Base-by-base conservation (phyloP, 2,888 invertebrate species). In the Pinctada fucata region DNA sequence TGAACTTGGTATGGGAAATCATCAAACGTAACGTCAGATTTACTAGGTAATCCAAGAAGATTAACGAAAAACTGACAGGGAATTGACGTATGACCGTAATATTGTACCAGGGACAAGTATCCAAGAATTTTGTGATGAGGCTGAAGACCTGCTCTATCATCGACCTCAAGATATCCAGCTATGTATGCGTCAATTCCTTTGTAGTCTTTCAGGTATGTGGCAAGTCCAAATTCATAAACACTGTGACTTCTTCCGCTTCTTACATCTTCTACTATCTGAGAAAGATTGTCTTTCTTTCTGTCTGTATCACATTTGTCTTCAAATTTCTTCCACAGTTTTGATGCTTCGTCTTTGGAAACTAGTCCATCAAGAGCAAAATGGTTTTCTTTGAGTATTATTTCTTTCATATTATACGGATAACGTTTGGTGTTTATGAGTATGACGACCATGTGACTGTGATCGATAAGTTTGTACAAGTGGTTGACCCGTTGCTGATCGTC, bases 401-500 rank as follows among this genome's bases (percentile, higher is more conserved):
- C 72, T 3, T 83, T 79, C 63, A 76, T 78, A 3, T 75, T 52
- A 64, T 86, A 84, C 47, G 84, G 84, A 64, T 82, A 84, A 0
- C 85, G 84, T 58, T 85, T 84, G n/a, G 84, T 45, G 45, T 84
- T 70, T 1, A 82, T 70, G 31, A 66, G 71, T 0, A 87, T 13
- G 5, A 85, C 75, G 2, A 87, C 73, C 0, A 81, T 52, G 31
- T 75, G 76, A 2, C 58, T 70, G 10, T 78, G 71, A 58, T 77
- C 66, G 8, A 82, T 47, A 45, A 72, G 49, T n/a, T 63, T 81
- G 2, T 47, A 8, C 45, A 87, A 51, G 45, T 79, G 69, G 2
- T 81, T 75, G 0, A 86, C 77, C 6, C 80, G 69, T 5, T 79
- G 75, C 73, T 87, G 85, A 8, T 86, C 86, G 65, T 84, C 87